These are phyloP conservation scores for Syngnathoides biaculeatus DNA, from an alignment of 2,113 vertebrate genomes.

Conservation along the genomic window DNA sequence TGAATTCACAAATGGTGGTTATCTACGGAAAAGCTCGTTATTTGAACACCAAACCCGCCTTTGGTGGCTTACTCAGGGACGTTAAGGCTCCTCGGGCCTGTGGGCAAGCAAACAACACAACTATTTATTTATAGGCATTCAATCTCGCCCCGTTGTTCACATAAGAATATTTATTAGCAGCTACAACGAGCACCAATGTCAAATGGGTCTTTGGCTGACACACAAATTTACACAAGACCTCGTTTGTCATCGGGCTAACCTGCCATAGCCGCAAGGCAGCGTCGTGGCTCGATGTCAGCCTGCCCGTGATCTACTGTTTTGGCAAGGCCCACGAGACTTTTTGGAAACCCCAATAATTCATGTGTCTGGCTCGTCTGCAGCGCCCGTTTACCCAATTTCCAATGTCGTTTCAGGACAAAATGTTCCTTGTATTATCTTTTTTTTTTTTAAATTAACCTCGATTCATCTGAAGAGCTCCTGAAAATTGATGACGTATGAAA, in stretches of 20 bases:
- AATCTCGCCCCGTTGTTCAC: conserved; percentile 1
- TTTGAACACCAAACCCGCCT: not conserved
- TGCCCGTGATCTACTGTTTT: conserved; percentile 27
- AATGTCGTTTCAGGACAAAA: conserved; percentile 10
- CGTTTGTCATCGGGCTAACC: conserved; percentile 34
- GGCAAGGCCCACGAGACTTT: conserved; percentile 4
- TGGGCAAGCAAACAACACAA: conserved; percentile 1
- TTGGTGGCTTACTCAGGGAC: not conserved
- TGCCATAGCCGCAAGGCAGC: conserved; percentile 19
- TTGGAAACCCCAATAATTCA: conserved; percentile 14
- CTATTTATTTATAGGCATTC: not conserved
- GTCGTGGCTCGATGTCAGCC: conserved; percentile 14
- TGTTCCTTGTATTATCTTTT: conserved; percentile 23
- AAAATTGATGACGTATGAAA: conserved; percentile 38
- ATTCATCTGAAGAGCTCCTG: conserved; percentile 40
- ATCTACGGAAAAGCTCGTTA: not conserved
- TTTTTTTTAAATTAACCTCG: conserved; percentile 26
- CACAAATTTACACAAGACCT: conserved; percentile 12
- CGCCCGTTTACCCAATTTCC: conserved; percentile 6
- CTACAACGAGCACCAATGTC: conserved; percentile 14
- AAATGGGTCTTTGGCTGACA: conserved; percentile 27
- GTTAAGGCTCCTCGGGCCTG: not conserved
- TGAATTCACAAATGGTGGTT: too few species aligned
- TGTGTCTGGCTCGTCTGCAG: conserved; percentile 2
- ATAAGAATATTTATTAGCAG: conserved; percentile 3